Base-by-base conservation (phyloP, 2,113 vertebrate genomes). In the Gasterosteus nipponicus region DNA sequence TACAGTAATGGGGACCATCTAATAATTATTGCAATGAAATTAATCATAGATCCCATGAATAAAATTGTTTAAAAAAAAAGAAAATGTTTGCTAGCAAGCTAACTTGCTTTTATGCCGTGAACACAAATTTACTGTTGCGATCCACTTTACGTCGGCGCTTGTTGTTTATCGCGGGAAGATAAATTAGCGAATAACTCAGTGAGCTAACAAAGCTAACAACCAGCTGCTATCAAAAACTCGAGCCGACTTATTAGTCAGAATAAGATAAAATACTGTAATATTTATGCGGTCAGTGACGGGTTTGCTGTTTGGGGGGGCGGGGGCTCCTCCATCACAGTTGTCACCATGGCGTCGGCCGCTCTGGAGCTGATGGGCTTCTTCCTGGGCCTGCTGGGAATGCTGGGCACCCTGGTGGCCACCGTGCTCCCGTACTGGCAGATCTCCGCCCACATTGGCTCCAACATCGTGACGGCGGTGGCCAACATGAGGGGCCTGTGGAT, bases 401-500 rank as follows among this genome's bases (percentile, higher is more conserved):
- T 98, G 64, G 97, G 97, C 4, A 97, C 95, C 0, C 69, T 97
- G 86, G 92, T 95, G 0, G 83, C 96, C 90, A 99, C 96, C 0
- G 86, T 99, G 42, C 94, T 99, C 19, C 98, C 97, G 0, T 95
- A 88, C 86, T 99, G 98, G 98, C 93, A 93, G 90, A 95, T 81
- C 18, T 96, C 96, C 2, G 95, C 98, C 31, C 96, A 97, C 81
- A 89, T 98, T 0, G 97, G 97, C 56, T 92, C 96, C 83, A 99
- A 97, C 89, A 98, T 99, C 0, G 95, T 99, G 67, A 99, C 98
- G 0, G 96, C 96, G 0, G 93, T 98, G 33, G 93, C 89, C 77
- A 97, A 94, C 92, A 95, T 95, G 93, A 94, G 96, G 81, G 98
- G 98, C 31, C 94, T 99, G 58, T 99, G 98, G 98, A 99, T 99